These are phyloP conservation scores for Pseudomyrmex dendroicus DNA, from an alignment of 1,140 invertebrate genomes.

Conservation along the genomic window DNA sequence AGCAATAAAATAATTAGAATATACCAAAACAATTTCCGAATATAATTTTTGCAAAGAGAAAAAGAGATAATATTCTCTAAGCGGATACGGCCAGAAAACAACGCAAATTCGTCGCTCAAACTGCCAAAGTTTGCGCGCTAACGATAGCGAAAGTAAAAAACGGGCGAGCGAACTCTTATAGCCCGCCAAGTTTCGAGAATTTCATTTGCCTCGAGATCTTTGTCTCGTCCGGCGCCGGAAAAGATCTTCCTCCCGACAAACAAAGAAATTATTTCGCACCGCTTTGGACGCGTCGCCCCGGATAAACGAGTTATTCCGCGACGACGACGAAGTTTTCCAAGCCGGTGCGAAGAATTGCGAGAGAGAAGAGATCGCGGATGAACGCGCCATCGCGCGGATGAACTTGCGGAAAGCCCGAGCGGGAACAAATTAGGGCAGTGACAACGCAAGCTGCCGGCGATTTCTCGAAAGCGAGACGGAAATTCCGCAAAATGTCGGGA, in stretches of 20 bases:
- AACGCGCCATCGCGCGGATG: constrained; percentile 5
- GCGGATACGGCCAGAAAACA: background rate
- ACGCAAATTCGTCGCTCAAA: background rate
- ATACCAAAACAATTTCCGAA: background rate
- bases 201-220: constrained; percentile 23
- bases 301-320: constrained; percentile 52
- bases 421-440: constrained; percentile 44
- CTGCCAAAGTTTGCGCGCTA: constrained; percentile 1
- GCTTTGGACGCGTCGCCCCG: constrained; percentile 15
- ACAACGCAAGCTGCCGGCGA: constrained; percentile 26
- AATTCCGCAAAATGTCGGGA: constrained; percentile 45
- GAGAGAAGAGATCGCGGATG: background rate
- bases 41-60: background rate
- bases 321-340: constrained; percentile 26
- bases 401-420: constrained; percentile 26
- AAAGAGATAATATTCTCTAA: background rate
- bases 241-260: constrained; percentile 1
- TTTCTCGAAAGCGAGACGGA: constrained; percentile 37
- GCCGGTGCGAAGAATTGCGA: background rate
- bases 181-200: constrained; percentile 45
- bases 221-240: background rate
- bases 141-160: constrained; percentile 52
- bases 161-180: background rate
- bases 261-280: constrained; percentile 53
- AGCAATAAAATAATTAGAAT: background rate